Conservation (phyloP, 2,113 vertebrate species). For the Arvicanthis niloticus region DNA sequence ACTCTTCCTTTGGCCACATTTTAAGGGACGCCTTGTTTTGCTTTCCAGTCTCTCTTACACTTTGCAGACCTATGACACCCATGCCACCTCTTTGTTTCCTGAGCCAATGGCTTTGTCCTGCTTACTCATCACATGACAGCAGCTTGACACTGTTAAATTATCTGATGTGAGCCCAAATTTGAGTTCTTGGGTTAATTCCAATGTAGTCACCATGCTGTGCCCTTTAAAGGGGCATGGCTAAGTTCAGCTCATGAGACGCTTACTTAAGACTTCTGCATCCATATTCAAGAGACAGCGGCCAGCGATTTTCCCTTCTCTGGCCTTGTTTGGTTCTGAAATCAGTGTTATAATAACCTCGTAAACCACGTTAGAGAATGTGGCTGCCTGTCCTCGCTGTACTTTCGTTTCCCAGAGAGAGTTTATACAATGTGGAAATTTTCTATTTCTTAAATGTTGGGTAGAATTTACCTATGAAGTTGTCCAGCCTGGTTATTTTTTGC, state of each 20-base stretch:
- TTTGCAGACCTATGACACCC: neutral
- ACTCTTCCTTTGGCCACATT: neutral
- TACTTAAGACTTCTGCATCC: constrained; percentile 39
- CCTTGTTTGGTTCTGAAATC: constrained; percentile 63
- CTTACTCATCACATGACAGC: neutral
- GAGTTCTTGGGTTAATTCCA: neutral
- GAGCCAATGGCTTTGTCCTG: neutral
- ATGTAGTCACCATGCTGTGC: neutral
- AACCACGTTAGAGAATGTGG: constrained; percentile 4
- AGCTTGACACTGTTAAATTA: neutral
- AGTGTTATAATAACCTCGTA: constrained; percentile 4
- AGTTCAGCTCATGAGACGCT: neutral
- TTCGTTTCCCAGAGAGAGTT: neutral
- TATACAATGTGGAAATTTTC: constrained; percentile 33
- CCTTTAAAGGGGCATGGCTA: neutral
- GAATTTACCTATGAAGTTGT: constrained; percentile 39
- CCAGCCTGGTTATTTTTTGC: neutral
- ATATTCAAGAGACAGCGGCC: neutral
- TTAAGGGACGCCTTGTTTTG: neutral
- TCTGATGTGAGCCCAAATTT: neutral
- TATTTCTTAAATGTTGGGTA: constrained; percentile 17
- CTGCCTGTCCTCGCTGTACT: neutral
- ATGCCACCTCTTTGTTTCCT: neutral
- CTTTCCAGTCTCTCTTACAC: neutral
- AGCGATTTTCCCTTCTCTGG: neutral